Conservation (phyloP, 2,113 vertebrate genomes). For the Odontophorus gujanensis region DNA sequence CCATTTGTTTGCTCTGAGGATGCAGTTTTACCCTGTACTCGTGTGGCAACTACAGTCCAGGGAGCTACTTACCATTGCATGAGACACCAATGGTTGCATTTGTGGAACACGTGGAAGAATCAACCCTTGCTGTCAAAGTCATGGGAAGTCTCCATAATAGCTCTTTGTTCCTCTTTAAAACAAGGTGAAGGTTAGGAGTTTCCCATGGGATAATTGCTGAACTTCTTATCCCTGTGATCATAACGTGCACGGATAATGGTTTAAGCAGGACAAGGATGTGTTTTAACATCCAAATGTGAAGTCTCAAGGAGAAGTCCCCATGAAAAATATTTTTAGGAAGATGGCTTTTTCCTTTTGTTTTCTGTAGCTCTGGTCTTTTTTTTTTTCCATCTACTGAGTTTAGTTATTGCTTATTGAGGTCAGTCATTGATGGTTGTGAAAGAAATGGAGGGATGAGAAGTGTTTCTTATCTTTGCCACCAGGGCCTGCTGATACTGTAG, state of each 20-base stretch:
- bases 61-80: not conserved
- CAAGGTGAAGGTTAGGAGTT: not conserved
- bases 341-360: not conserved
- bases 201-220: rapidly evolving
- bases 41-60: rapidly evolving
- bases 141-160: not conserved
- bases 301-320: not conserved
- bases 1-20: not conserved
- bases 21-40: not conserved
- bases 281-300: not conserved
- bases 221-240: not conserved
- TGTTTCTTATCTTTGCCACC: not conserved
- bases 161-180: not conserved
- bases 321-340: not conserved
- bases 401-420: not conserved
- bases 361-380: not conserved
- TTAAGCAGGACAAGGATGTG: not conserved
- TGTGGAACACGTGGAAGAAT: not conserved
- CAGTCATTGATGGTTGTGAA: not conserved
- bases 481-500: rapidly evolving
- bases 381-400: not conserved
- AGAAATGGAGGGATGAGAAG: not conserved
- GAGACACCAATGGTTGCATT: not conserved
- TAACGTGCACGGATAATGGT: rapidly evolving
- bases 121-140: not conserved